These are phyloP conservation scores for Graptemys geographica DNA, from an alignment of 2,797 vertebrate species.

Conservation along the genomic window DNA sequence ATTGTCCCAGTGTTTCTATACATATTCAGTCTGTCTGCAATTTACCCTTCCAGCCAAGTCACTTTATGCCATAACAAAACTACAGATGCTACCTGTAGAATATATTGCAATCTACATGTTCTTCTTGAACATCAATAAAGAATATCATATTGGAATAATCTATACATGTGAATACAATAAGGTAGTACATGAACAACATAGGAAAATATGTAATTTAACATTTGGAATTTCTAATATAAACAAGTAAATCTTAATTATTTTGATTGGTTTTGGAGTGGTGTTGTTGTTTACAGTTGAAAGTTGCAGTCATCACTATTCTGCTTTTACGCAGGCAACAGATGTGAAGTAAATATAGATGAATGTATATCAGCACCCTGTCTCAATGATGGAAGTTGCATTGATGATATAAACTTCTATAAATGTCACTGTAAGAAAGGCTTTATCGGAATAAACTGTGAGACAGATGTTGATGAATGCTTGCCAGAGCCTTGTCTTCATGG, in stretches of 20 bases:
- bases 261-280: neutral
- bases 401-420: conserved; percentile 79
- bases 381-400: conserved; percentile 83
- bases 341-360: conserved; percentile 85
- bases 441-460: conserved; percentile 82
- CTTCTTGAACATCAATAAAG: neutral
- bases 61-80: neutral
- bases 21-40: neutral
- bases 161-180: neutral
- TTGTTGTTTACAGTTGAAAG: neutral
- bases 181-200: neutral
- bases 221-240: neutral
- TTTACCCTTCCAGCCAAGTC: neutral
- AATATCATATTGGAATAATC: neutral
- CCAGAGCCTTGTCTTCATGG: conserved; percentile 88
- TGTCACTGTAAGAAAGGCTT: conserved; percentile 85
- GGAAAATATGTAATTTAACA: neutral
- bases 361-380: conserved; percentile 84
- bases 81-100: neutral
- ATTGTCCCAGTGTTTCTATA: neutral
- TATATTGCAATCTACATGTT: neutral
- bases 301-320: neutral
- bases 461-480: conserved; percentile 85
- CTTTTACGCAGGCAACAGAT: conserved; percentile 78
- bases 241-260: neutral